Conservation (phyloP, 1,140 invertebrate species). For the Drosophila biarmipes region DNA sequence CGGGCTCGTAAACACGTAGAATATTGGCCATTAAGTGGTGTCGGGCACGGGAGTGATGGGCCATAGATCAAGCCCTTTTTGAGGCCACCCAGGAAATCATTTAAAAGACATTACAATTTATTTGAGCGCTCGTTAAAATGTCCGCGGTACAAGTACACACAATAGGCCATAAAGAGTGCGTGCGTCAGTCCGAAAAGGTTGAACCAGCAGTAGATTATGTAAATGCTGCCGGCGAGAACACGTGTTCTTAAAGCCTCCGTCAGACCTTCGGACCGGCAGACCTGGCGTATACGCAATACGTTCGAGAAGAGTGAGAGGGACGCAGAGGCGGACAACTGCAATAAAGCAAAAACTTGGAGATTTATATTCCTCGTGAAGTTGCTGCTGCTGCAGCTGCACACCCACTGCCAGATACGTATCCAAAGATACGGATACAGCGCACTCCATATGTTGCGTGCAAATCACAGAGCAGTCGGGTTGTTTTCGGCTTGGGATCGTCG, state of each 20-base stretch:
- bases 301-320: slow-evolving; percentile 5
- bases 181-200: slow-evolving; percentile 45
- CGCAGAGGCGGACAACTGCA: slow-evolving; percentile 50
- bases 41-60: slow-evolving; percentile 10
- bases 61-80: slow-evolving; percentile 63
- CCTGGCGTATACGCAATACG: slow-evolving; percentile 64
- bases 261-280: slow-evolving; percentile 6
- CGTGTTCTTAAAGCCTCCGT: slow-evolving; percentile 59
- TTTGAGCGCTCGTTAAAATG: slow-evolving; percentile 76
- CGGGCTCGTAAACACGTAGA: slow-evolving; percentile 60
- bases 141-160: slow-evolving; percentile 51
- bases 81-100: slow-evolving; percentile 63
- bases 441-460: slow-evolving; percentile 81
- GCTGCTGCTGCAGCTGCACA: slow-evolving; percentile 36
- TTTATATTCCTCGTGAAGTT: slow-evolving; percentile 71
- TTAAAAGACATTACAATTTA: slow-evolving; percentile 81
- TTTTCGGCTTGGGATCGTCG: slow-evolving; percentile 2
- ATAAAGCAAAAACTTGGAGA: slow-evolving; percentile 79
- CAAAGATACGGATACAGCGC: slow-evolving; percentile 21
- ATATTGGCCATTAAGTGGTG: slow-evolving; percentile 56
- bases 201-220: slow-evolving; percentile 58
- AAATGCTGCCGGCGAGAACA: slow-evolving; percentile 60
- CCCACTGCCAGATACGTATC: slow-evolving; percentile 20
- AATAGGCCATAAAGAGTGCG: slow-evolving; percentile 74
- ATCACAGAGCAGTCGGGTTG: slow-evolving; percentile 57